Conservation (phyloP, 2,888 invertebrate species). For the Lissocephala sabroskyi region DNA sequence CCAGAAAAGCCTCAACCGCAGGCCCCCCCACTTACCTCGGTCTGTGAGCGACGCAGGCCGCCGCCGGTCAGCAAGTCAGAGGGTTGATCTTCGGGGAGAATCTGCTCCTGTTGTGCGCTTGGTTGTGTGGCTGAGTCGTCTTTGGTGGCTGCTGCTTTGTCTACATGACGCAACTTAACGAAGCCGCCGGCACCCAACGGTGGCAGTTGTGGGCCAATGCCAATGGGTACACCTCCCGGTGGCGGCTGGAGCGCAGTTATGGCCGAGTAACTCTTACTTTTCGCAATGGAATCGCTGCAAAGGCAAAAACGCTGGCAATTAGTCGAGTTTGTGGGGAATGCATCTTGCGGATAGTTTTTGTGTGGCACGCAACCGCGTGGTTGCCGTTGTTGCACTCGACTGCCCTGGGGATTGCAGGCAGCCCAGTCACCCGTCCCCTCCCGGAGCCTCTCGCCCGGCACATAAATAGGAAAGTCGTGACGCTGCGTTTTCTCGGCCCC, state of each 20-base stretch:
- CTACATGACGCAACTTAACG: conserved; percentile 70
- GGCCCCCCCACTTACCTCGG: conserved; percentile 62
- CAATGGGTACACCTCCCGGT: conserved; percentile 37
- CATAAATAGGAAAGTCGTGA: conserved; percentile 59
- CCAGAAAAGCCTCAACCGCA: too few species aligned
- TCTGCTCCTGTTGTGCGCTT: conserved; percentile 50
- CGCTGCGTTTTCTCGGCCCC: conserved; percentile 43
- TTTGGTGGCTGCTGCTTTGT: conserved; percentile 23
- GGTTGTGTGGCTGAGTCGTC: conserved; percentile 10
- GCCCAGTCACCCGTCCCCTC: too few species aligned
- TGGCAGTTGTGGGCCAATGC: conserved; percentile 67
- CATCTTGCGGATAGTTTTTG: conserved; percentile 3
- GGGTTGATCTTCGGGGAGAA: conserved; percentile 60
- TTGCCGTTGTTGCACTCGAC: conserved; percentile 3
- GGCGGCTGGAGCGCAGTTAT: conserved; percentile 33
- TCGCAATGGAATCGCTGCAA: conserved; percentile 69
- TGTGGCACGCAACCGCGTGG: conserved; percentile 6
- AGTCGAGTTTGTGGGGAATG: neutral
- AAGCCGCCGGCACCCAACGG: conserved; percentile 65
- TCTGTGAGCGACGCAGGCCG: conserved; percentile 62
- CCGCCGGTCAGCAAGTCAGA: too few species aligned
- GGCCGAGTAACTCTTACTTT: conserved; percentile 72
- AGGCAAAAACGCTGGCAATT: conserved; percentile 22
- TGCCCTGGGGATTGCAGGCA: too few species aligned
- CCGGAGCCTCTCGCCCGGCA: neutral